These are phyloP conservation scores for Stichodactyla helianthus DNA, from an alignment of 64 coral and sea anemone species.

Conservation along the genomic window DNA sequence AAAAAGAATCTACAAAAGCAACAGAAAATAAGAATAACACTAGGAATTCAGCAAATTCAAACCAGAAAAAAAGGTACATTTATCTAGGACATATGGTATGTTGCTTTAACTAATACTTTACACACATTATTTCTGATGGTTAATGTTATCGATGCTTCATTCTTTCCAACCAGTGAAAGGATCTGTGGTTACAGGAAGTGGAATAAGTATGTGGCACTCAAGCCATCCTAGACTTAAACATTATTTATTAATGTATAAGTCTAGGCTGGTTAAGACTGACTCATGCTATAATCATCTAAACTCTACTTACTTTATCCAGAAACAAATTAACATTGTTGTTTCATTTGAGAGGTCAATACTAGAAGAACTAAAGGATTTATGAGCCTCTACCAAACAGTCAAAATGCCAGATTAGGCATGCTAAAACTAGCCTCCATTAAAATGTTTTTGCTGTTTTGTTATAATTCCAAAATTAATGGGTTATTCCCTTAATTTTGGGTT, in stretches of 20 bases:
- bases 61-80: constrained; percentile 6
- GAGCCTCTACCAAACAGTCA: too few relatives aligned
- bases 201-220: background rate
- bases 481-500: too few relatives aligned
- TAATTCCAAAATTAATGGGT: too few relatives aligned
- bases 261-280: constrained; percentile 50
- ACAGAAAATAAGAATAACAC: background rate
- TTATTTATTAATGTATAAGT: constrained; percentile 42
- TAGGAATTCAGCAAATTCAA: constrained; percentile 18
- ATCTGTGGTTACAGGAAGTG: background rate
- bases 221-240: constrained; percentile 32
- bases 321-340: too few relatives aligned
- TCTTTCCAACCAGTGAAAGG: background rate
- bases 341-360: too few relatives aligned
- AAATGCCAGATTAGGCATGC: too few relatives aligned
- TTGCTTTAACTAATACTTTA: background rate
- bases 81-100: too few relatives aligned
- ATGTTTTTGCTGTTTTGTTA: too few relatives aligned
- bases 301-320: background rate
- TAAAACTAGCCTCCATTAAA: too few relatives aligned
- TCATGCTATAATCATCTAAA: background rate
- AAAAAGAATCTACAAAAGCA: background rate
- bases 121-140: background rate
- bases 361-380: too few relatives aligned
- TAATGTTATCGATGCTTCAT: background rate